Evolutionary conservation across 2,888 invertebrate species (phyloP), one percentile per base, ranked within the genome.

Genomic region (Steinernema hermaphroditum): DNA sequence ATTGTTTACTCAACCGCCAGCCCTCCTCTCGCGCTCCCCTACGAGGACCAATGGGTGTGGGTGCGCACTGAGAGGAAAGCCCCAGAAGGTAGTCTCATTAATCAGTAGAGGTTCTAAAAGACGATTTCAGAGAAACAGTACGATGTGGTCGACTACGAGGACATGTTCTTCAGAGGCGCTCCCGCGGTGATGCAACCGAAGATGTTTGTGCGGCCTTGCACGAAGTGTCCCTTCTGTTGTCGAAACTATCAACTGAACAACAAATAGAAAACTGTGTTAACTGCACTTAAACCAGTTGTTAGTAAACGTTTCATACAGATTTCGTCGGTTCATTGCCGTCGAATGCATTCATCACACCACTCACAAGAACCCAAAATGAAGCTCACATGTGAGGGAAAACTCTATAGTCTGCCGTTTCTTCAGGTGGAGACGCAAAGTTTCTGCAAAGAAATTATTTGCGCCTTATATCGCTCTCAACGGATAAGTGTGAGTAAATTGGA

Each of bases 1-100:
- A 27, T 54, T 1, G 2, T 54, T 27, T 54, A 12, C 27, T 2
- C 54, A 4, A 9, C 2, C 54, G 54, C 54, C 24, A 27, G 27
- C 22, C 54, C 54, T 8, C 54, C 54, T 2, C 54, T 54, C 27
- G 24, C 54, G 27, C 54, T 54, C 27, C 54, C 54, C 27, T 54
- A 54, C 27, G 54, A 54, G 4, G 54, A 54, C 27, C 54, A 54
- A 16, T 54, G 54, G 54, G 27, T 54, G 9, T 54, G 54, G 54
- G 27, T 54, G 6, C 54, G 54, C 9, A 27, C 27, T 2, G 54
- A 22, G 54, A 54, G 19, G 27, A 54, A 54, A 22, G 22, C 54
- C 27, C 54, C 22, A 4, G 27, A 22, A 2, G 54, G 54, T 54
- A 22, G 14, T 12, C 6, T 12, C 4, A 24, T 46, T 2, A 54